Conservation (phyloP, 2,797 vertebrate species). For the Galaxias olidus region DNA sequence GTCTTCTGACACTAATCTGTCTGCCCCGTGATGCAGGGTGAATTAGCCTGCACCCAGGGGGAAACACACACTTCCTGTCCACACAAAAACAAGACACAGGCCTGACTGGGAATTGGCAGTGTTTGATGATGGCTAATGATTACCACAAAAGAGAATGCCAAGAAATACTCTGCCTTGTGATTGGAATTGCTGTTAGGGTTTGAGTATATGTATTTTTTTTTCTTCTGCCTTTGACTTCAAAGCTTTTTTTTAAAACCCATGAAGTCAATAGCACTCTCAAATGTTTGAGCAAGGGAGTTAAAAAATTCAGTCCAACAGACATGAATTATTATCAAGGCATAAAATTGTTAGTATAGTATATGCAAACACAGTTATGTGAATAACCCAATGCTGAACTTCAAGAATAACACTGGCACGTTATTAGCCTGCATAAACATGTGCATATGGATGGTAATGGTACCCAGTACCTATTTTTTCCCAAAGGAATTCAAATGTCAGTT, state of each 20-base stretch:
- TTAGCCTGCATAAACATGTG: too few relatives aligned
- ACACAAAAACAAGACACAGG: constrained; percentile 52
- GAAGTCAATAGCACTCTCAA: constrained; percentile 5
- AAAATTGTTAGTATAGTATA: neutral
- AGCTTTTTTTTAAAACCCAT: neutral
- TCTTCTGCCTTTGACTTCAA: neutral
- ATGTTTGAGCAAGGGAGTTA: constrained; percentile 52
- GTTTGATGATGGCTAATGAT: constrained; percentile 24
- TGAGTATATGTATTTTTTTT: too few relatives aligned
- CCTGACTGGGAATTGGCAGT: constrained; percentile 45
- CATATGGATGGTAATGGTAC: too few relatives aligned
- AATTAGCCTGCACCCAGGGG: constrained; percentile 60
- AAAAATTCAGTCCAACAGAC: constrained; percentile 58
- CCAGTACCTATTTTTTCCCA: too few relatives aligned
- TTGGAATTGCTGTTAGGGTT: neutral
- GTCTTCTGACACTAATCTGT: constrained; percentile 66
- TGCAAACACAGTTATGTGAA: too few relatives aligned
- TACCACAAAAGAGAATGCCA: constrained; percentile 25
- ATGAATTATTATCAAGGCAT: constrained; percentile 33
- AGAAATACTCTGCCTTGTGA: constrained; percentile 19
- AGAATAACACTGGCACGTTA: too few relatives aligned
- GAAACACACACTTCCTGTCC: constrained; percentile 30
- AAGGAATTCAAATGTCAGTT: too few relatives aligned
- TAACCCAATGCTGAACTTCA: too few relatives aligned
- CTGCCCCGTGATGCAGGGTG: constrained; percentile 58